Evolutionary conservation across 2,888 invertebrate genomes (phyloP), one percentile per base, ranked within the genome.

Genomic region (Panzeria rudis): DNA sequence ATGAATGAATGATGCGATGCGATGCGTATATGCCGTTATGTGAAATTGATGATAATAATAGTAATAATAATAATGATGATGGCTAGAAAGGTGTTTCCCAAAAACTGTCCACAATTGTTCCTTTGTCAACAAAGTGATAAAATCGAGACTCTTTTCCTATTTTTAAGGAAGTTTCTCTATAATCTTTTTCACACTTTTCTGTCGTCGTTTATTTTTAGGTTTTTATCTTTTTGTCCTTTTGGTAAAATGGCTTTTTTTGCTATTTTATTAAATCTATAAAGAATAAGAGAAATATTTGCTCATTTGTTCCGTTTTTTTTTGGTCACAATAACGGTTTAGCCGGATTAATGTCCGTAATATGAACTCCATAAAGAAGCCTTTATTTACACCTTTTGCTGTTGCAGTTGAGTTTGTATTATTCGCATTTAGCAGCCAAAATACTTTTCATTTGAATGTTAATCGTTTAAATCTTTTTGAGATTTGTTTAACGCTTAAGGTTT

Each of bases 341-440:
- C 78, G 81, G 87, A 86, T 87, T 86, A 86, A 86, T 75, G 87
- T 84, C 86, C 68, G 83, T 85, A 87, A 87, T 87, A 87, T 87
- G 87, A 87, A 87, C 87, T 85, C 85, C 87, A 87, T 87, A 81
- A 44, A 85, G 84, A 87, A 87, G 87, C 86, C 87, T 87, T 87
- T 87, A 80, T 85, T 85, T 78, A 83, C 86, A 86, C 86, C 84
- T 87, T 86, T 84, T 78, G 80, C 52, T 83, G 59, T 20, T 29
- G 2, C 47, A 62, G 32, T 17, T 41, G 54, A 61, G 64, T 66
- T 64, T 29, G 23, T 11, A 17, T 7, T 59, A 66, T 20, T 11
- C 56, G 64, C 76, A 80, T 84, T 84, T 81, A 64, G 52, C 38
- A 68, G 56, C 54, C 20, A 38, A 76, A 76, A 69, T 47, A 35